Evolutionary conservation across 2,888 invertebrate species (phyloP), one percentile per base, ranked within the genome.

Genomic region (Pomacea canaliculata): DNA sequence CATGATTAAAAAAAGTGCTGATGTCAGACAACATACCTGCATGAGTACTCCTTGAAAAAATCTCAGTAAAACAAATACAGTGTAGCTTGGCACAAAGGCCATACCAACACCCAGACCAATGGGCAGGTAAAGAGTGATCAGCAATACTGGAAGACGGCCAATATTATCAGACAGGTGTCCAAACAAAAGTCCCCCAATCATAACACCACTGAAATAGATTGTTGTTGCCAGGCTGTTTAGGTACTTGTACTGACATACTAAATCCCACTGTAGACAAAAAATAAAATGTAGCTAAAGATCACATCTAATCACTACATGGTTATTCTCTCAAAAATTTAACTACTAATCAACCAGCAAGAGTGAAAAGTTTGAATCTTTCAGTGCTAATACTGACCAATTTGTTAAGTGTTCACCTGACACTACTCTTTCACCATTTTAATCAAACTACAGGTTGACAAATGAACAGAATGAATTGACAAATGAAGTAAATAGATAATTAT

Each of bases 201-300:
- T 87, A 18, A 87, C 87, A 8, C 87, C 87, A 7, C 79, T 65
- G 76, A 87, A 87, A 78, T 87, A 87, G 51, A 86, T 83, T n/a
- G 86, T 86, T 16, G 83, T 86, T 19, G 86, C 82, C 77, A 85
- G 79, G 48, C 76, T 81, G 12, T 77, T 73, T 56, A 86, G 76
- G 75, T 82, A 77, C n/a, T 74, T 70, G 48, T 79, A 68, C 68
- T 82, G 82, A 71, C 87, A 87, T 16, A 86, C 86, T 62, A 87
- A 80, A 73, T 86, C 85, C 84, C 85, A 87, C 87, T 87, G 84
- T 9, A 71, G 48, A 70, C n/a, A 59, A 48, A 56, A 13, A 2
- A 1, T 49, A 27, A n/a, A 27, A n/a, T 13, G 10, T 56, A 56
- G 5, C 37, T 37, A 37, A 37, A 37, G 37, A 37, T 37, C 37